Evolutionary conservation across 2,888 invertebrate genomes (phyloP), one percentile per base, ranked within the genome.

Genomic region (Napeogenes inachia): DNA sequence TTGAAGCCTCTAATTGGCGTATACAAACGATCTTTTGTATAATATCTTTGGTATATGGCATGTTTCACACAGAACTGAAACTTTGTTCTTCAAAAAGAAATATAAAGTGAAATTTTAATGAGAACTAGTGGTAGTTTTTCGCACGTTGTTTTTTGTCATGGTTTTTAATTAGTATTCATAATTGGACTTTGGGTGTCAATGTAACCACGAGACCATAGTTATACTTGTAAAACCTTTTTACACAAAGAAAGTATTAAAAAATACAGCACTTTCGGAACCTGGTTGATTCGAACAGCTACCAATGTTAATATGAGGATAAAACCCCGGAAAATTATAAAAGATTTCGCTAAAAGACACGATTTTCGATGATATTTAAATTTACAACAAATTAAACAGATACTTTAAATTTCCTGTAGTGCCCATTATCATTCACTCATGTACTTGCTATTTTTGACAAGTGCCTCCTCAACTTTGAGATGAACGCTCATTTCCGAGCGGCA

Each of bases 1-100:
- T 54, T 60, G 59, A 67, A 70, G 67, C 68, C 64, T 75, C 78
- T 84, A 84, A 84, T 85, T 85, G 83, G 79, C 78, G 73, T 73
- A 75, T 72, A 82, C 79, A 82, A 81, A 82, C 77, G 77, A 76
- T 78, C 79, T 80, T 83, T 84, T 84, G 82, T 83, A 80, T 65
- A 65, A 66, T 68, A 68, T 63, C 66, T 62, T 68, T 65, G 65
- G 62, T 68, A 61, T 70, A 62, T 68, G 71, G 63, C 69, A 71
- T 64, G 68, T 64, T 75, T 76, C 76, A 73, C 75, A 76, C 72
- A 73, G 66, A 67, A 65, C 65, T 66, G 65, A 71, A 72, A 69
- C 64, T 64, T 68, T 71, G 65, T 70, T 70, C 67, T 70, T 70
- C 67, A 66, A 70, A 71, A 71, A 71, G 67, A 68, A 68, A 64